Evolutionary conservation across 2,888 invertebrate genomes (phyloP).

Genomic region (Perizoma affinitatum): DNA sequence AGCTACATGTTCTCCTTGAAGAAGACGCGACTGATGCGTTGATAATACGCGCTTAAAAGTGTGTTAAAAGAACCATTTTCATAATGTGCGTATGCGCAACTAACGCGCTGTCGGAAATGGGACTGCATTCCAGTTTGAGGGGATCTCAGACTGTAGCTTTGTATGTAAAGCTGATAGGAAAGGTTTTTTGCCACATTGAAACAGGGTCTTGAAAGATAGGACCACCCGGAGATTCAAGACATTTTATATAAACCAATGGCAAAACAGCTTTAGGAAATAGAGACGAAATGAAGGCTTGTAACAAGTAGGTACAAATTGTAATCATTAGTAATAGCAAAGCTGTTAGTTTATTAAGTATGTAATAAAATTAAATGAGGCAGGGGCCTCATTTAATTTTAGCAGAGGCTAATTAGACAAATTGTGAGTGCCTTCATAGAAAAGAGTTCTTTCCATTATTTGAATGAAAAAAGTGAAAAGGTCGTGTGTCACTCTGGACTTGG

Average conservation of each 20-base stretch:
- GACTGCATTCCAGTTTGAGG: constrained; percentile 57
- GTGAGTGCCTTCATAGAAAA: no score
- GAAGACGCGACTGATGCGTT: constrained; percentile 27
- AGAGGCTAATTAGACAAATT: no score
- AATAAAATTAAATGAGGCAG: no score
- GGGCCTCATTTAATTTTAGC: no score
- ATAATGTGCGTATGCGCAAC: constrained; percentile 32
- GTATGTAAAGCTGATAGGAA: constrained; percentile 9
- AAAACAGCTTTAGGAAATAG: background rate
- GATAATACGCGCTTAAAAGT: constrained; percentile 36
- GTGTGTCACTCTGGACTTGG: constrained; percentile 8
- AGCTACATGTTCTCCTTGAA: constrained; percentile 27
- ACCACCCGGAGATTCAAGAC: constrained; percentile 9
- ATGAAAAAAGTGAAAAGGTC: constrained; percentile 1
- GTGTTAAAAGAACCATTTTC: constrained; percentile 42
- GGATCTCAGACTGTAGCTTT: constrained; percentile 15
- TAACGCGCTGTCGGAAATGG: constrained; percentile 52
- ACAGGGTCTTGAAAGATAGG: background rate
- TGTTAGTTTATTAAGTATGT: no score
- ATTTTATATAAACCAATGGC: no score
- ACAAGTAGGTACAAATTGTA: no score
- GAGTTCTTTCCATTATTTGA: constrained; percentile 5
- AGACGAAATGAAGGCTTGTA: no score
- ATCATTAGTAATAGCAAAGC: no score
- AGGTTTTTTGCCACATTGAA: background rate